phyloP scores from a whole-genome alignment of 2,888 invertebrate genomes.

The Dryobota labecula region DNA sequence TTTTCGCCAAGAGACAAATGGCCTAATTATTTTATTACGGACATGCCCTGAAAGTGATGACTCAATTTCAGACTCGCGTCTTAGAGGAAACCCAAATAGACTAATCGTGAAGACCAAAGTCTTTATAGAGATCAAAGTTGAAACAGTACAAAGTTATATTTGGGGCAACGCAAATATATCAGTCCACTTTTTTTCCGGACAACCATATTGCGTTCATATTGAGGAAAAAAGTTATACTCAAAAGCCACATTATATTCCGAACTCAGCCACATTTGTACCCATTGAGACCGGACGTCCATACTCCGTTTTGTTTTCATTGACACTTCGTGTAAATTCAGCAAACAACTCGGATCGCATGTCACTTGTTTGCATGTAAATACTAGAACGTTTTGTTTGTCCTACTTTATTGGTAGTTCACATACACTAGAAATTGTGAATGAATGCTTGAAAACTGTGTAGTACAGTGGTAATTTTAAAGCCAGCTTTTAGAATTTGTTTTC shows the following conservation, averaged over 20 bases:
- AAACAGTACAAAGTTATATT: not conserved
- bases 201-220: too few species aligned
- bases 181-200: not conserved
- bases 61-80: not conserved
- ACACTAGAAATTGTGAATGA: conserved; percentile 2
- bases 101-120: not conserved
- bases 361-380: conserved; percentile 40
- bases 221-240: too few species aligned
- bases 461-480: not conserved
- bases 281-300: conserved; percentile 28
- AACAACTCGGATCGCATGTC: conserved; percentile 33
- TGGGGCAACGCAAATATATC: not conserved
- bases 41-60: not conserved
- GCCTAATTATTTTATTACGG: not conserved
- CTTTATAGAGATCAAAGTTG: not conserved
- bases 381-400: conserved; percentile 32
- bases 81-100: not conserved
- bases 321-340: conserved; percentile 38
- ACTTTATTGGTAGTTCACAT: conserved; percentile 31
- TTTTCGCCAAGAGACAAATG: not conserved
- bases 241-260: not conserved
- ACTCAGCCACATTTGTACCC: conserved; percentile 5
- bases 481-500: not conserved
- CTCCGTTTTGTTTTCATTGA: conserved; percentile 44
- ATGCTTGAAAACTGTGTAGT: conserved; percentile 10